Evolutionary conservation across 2,888 invertebrate species (phyloP).

Genomic region (Allophyes oxyacanthae): DNA sequence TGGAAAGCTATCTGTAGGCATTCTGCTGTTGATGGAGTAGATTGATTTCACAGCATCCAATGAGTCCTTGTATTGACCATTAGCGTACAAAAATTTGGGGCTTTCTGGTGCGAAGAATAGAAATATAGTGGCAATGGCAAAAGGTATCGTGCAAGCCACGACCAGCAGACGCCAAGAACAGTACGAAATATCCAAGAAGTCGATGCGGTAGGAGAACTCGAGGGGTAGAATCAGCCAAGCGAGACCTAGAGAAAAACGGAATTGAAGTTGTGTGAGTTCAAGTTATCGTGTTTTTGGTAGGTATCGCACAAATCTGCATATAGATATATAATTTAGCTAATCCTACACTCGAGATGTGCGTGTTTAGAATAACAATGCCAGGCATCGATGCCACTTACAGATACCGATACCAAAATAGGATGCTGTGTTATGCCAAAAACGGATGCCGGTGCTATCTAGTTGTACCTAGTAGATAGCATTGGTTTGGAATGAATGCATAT

Average conservation of each 20-base stretch:
- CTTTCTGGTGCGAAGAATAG: constrained; percentile 92
- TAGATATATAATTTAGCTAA: too few relatives aligned
- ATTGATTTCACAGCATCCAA: constrained; percentile 81
- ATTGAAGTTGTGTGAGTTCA: too few relatives aligned
- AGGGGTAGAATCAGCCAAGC: constrained; percentile 92
- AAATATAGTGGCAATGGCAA: constrained; percentile 89
- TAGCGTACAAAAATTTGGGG: constrained; percentile 92
- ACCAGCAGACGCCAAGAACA: constrained; percentile 94
- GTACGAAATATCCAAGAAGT: constrained; percentile 86
- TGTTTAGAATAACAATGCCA: too few relatives aligned
- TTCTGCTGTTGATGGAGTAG: constrained; percentile 72
- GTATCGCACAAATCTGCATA: too few relatives aligned
- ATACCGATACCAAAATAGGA: too few relatives aligned
- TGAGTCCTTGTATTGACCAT: constrained; percentile 89
- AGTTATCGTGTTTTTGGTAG: too few relatives aligned
- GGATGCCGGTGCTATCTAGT: too few relatives aligned
- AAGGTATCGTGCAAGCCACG: constrained; percentile 91
- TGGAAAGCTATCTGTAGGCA: constrained; percentile 69
- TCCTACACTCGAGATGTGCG: too few relatives aligned
- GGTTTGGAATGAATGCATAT: too few relatives aligned
- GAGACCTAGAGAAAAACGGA: constrained; percentile 80
- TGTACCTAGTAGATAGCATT: too few relatives aligned
- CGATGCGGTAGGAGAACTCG: constrained; percentile 78
- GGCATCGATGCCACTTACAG: too few relatives aligned
- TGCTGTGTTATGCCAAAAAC: too few relatives aligned